Evolutionary conservation across 1,140 invertebrate genomes (phyloP).

Genomic region (Dryas iulia): DNA sequence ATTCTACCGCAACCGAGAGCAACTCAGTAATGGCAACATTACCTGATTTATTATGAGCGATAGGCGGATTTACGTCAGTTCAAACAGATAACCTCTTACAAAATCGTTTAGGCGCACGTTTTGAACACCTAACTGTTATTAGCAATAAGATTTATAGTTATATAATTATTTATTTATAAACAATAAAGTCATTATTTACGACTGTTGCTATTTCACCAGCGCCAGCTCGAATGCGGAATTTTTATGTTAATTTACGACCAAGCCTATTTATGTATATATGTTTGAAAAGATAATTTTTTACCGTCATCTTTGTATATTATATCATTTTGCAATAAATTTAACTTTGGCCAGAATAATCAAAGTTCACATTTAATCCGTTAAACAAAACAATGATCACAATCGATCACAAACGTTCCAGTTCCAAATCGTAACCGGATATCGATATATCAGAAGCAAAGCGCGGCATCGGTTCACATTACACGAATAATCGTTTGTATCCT

Average conservation of each 20-base stretch:
- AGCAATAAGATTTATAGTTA: constrained; percentile 5
- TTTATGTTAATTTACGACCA: not conserved
- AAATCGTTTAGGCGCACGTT: constrained; percentile 14
- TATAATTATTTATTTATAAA: constrained; percentile 7
- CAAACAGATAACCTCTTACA: constrained; percentile 22
- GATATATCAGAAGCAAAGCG: constrained; percentile 49
- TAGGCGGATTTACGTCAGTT: constrained; percentile 25
- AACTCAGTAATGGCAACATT: constrained; percentile 24
- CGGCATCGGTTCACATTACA: constrained; percentile 65
- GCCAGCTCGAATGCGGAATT: not conserved
- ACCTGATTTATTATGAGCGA: constrained; percentile 29
- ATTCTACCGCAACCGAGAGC: constrained; percentile 18
- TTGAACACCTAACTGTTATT: constrained; percentile 9
- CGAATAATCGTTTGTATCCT: constrained; percentile 76
- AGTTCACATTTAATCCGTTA: not conserved
- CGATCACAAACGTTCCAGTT: constrained; percentile 41
- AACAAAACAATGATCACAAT: constrained; percentile 2
- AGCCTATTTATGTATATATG: not conserved
- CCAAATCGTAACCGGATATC: constrained; percentile 46
- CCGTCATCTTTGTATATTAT: not conserved
- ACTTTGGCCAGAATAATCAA: not conserved
- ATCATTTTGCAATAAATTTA: not conserved
- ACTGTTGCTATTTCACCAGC: not conserved
- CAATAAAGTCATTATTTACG: not conserved
- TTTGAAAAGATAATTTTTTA: not conserved